Evolutionary conservation across 2,113 vertebrate species (phyloP), one percentile per base, ranked within the genome.

Genomic region (Paralichthys olivaceus): DNA sequence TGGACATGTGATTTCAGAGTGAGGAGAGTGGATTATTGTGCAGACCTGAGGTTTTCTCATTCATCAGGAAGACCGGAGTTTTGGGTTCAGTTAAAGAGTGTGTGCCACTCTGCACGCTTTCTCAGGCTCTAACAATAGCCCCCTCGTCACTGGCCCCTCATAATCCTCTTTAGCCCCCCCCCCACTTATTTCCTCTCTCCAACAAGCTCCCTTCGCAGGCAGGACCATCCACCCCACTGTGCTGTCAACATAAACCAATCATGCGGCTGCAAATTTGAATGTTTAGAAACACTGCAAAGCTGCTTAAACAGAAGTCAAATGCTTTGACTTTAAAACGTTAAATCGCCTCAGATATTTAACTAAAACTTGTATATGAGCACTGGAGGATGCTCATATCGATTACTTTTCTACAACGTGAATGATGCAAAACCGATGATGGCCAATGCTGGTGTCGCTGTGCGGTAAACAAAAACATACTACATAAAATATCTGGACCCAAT

Each of bases 101-200:
- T 69, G 75, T 81, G 67, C 69, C 80, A 71, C 69, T 90, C 87
- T 87, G 86, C 86, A 89, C 88, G 87, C 84, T 91, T 93, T 94
- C 93, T 94, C 92, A 92, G 84, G 87, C 85, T 80, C 57, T 17
- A 89, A 94, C 93, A 94, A 94, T 88, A 80, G 85, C 65, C 72
- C 79, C 84, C 86, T 88, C 79, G 2, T 67, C 34, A 55, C 72
- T 45, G 88, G 87, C 87, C 88, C 77, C 91, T 84, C 80, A 23
- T 94, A 94, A 93, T 94, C 92, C 91, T 81, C 80, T 90, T 81
- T 86, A 74, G 53, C 69, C 72, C 72, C 67, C 26, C 43, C 13
- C 51, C 23, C 11, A 7, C 4, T 47, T 32, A 23, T 71, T 83
- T 60, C 53, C 68, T 73, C 68, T 49, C 53, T 70, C 67, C 82